Evolutionary conservation across 2,888 invertebrate genomes (phyloP), one percentile per base, ranked within the genome.

Genomic region (Scaptomyza caliginosa): DNA sequence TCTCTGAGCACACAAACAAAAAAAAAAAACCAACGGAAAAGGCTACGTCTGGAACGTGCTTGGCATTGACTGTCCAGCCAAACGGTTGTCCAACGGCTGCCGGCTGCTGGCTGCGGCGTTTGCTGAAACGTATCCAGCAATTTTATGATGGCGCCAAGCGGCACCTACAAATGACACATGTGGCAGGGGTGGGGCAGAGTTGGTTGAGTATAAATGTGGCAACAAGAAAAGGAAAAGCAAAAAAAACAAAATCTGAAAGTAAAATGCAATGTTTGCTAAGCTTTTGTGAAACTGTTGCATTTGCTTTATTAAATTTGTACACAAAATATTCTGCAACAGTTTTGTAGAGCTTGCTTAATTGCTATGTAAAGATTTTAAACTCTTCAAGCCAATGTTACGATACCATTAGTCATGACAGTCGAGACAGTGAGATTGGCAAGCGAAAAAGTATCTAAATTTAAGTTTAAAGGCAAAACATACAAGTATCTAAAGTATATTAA

Each of bases 161-260:
- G 40, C 40, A 28, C 16, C 26, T 21, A 34, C 60, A 67, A 74
- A 69, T 62, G 56, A 74, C 67, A 70, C 58, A 56, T 67, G 58
- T 51, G 71, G 56, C 36, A 38, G 23, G 7, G 45, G 17, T 8
- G 34, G 2, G 6, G 7, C 2, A n/a, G n/a, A n/a, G n/a, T n/a
- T n/a, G n/a, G n/a, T n/a, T n/a, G 13, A 7, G 13, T 7, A 32
- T 1, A 6, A 30, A 13, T 13, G 3, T 13, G 30, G 32, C 32
- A 32, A 13, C 2, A 13, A 32, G 5, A 2, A 13, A 13, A n/a
- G n/a, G n/a, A n/a, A n/a, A n/a, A n/a, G 17, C 43, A 21, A 10
- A 32, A 13, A 17, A 21, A 5, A 23, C 19, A 28, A 43, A 26
- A n/a, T n/a, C n/a, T n/a, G n/a, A n/a, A n/a, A n/a, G n/a, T 7